Percentiles rank a stretch among this genome's conserved stretches.
These are phyloP conservation scores for Lycophotia porphyrea DNA, from an alignment of 2,888 invertebrate genomes.

Conservation along the genomic window DNA sequence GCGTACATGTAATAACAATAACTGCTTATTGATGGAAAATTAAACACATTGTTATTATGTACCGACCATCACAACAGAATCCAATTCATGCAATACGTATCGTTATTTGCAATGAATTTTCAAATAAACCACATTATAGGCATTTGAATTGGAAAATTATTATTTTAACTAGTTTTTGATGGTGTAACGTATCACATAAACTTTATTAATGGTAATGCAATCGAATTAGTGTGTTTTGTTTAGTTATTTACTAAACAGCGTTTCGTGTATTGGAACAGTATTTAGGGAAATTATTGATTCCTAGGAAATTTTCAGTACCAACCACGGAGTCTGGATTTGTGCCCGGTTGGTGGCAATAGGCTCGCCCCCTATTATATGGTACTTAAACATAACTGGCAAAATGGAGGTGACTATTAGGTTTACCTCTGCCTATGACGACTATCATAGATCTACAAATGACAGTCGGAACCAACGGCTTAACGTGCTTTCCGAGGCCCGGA, in stretches of 20 bases:
- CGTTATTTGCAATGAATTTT: slow-evolving; percentile 67
- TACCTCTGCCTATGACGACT: too few species aligned
- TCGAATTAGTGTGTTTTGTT: neutral
- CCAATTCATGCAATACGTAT: slow-evolving; percentile 64
- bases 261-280: neutral
- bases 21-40: slow-evolving; percentile 44
- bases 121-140: slow-evolving; percentile 64
- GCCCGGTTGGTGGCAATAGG: too few species aligned
- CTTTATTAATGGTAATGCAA: slow-evolving; percentile 20
- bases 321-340: too few species aligned
- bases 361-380: too few species aligned
- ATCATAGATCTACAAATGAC: too few species aligned
- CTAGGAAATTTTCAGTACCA: too few species aligned
- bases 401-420: too few species aligned
- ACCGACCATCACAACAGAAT: slow-evolving; percentile 62
- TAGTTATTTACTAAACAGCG: neutral
- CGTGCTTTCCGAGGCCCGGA: too few species aligned
- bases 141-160: slow-evolving; percentile 64
- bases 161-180: slow-evolving; percentile 63
- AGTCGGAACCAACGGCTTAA: too few species aligned
- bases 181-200: slow-evolving; percentile 22
- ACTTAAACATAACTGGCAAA: too few species aligned
- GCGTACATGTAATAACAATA: slow-evolving; percentile 16
- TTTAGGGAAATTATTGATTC: neutral
- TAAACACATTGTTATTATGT: slow-evolving; percentile 60